Percentiles rank a stretch among this genome's conserved stretches.
Conservation (phyloP, 1,140 invertebrate genomes). For the Drosophila nannoptera region DNA sequence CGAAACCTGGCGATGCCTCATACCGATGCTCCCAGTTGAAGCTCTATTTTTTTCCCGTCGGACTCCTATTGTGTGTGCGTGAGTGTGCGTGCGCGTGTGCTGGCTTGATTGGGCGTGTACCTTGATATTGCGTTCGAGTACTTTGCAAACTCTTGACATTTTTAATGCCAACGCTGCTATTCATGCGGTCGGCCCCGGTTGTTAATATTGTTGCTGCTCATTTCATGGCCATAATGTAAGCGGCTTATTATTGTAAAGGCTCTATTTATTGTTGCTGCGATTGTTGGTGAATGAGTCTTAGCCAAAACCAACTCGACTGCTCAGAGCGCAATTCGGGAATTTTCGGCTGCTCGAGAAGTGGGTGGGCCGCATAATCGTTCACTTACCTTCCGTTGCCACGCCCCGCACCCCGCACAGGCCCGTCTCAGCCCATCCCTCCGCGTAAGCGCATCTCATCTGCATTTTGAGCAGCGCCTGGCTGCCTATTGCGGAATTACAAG, state of each 20-base stretch:
- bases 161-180: conserved; percentile 10
- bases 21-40: conserved; percentile 31
- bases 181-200: neutral
- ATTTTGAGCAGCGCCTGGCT: conserved; percentile 26
- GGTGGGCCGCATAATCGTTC: conserved; percentile 11
- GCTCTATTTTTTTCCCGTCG: conserved; percentile 58
- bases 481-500: conserved; percentile 25
- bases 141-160: conserved; percentile 19
- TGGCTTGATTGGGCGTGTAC: neutral
- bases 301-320: neutral
- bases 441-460: conserved; percentile 31
- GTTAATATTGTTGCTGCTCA: conserved; percentile 14
- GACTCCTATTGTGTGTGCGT: conserved; percentile 20
- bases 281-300: neutral
- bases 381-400: conserved; percentile 15
- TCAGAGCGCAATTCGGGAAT: no score
- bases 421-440: conserved; percentile 9
- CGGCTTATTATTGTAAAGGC: conserved; percentile 29
- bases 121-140: conserved; percentile 15
- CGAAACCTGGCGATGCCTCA: no score
- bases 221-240: conserved; percentile 8
- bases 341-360: neutral
- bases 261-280: conserved; percentile 1
- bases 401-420: neutral
- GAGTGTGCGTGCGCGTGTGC: conserved; percentile 10